phyloP scores from a whole-genome alignment of 2,888 invertebrate species.

The Marasmarcha lunaedactyla region DNA sequence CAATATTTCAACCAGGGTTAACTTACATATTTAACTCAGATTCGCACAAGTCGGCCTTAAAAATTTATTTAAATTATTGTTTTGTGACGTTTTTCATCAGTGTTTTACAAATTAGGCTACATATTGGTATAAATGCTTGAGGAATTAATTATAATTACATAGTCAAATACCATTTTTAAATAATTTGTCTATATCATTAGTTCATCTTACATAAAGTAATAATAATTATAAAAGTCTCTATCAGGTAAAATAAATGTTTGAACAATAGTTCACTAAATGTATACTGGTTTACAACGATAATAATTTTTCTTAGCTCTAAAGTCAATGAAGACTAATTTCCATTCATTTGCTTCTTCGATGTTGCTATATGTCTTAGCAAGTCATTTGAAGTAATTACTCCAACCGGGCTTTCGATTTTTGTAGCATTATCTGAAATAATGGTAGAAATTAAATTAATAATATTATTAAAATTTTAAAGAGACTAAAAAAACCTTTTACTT shows the following conservation, averaged over 20 bases:
- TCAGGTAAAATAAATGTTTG: conserved; percentile 3
- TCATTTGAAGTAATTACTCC: conserved; percentile 80
- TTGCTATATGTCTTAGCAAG: conserved; percentile 72
- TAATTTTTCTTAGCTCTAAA: background rate
- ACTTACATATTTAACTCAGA: no score
- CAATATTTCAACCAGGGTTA: no score
- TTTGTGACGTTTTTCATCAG: no score
- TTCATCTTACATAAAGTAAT: no score
- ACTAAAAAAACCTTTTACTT: no score
- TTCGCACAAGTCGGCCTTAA: no score
- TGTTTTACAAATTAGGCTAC: no score
- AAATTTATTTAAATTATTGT: no score
- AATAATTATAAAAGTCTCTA: background rate
- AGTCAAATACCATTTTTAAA: no score
- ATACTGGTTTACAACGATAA: background rate
- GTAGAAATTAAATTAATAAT: background rate
- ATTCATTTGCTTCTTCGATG: conserved; percentile 30
- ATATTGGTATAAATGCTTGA: no score
- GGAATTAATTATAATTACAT: no score
- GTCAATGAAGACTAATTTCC: conserved; percentile 24
- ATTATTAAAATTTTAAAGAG: no score
- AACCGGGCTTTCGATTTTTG: conserved; percentile 62
- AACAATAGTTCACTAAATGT: background rate
- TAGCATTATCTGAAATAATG: conserved; percentile 24
- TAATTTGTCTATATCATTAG: background rate